Evolutionary conservation across 2,797 vertebrate genomes (phyloP).

Genomic region (Sebastes umbrosus): DNA sequence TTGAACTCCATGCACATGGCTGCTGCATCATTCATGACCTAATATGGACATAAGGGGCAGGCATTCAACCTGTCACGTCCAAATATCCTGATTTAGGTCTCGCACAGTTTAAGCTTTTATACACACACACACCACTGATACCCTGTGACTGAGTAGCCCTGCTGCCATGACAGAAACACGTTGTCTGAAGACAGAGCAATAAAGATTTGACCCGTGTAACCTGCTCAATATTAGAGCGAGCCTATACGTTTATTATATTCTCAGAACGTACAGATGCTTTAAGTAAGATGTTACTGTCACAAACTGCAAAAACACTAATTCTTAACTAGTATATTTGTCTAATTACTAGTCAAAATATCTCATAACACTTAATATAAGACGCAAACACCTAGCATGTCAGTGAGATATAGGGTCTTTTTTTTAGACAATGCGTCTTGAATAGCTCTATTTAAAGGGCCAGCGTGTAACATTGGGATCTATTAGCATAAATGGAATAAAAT

Average conservation of each 20-base stretch:
- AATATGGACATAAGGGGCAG: conserved; percentile 51
- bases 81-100: conserved; percentile 9
- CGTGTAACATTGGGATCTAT: too few species aligned
- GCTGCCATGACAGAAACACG: not conserved
- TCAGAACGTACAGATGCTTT: not conserved
- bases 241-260: not conserved
- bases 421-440: too few species aligned
- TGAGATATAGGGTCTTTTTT: too few species aligned
- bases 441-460: too few species aligned
- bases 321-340: too few species aligned
- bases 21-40: conserved; percentile 47
- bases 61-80: not conserved
- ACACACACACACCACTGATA: conserved; percentile 4
- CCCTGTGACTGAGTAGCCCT: not conserved
- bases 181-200: not conserved
- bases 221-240: not conserved
- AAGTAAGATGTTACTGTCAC: not conserved
- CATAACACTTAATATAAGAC: too few species aligned
- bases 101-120: not conserved
- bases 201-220: not conserved
- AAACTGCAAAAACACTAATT: too few species aligned
- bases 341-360: too few species aligned
- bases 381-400: too few species aligned
- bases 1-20: not conserved
- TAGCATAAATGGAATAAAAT: too few species aligned